Percentiles rank a stretch among this genome's conserved stretches.
These are phyloP conservation scores for Ips nitidus DNA, from an alignment of 1,140 invertebrate species.

Conservation along the genomic window DNA sequence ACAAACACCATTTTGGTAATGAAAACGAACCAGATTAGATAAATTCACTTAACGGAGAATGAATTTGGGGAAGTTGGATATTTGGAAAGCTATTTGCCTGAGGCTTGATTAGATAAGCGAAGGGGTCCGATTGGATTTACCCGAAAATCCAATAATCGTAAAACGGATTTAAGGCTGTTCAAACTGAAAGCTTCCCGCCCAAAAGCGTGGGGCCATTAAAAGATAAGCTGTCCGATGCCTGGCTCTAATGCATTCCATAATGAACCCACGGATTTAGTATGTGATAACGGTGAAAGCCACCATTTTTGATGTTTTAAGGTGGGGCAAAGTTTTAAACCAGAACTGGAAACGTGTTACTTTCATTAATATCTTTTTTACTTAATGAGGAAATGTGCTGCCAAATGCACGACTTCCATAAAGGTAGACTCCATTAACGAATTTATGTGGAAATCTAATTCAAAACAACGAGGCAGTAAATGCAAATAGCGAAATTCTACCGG, in stretches of 20 bases:
- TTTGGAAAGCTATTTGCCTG: neutral
- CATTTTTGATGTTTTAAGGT: too few relatives aligned
- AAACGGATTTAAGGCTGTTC: constrained; percentile 22
- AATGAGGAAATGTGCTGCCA: constrained; percentile 2
- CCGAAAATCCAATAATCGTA: constrained; percentile 34
- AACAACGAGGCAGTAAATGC: constrained; percentile 23
- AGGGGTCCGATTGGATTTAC: constrained; percentile 6
- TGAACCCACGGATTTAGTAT: neutral
- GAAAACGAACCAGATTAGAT: too few relatives aligned
- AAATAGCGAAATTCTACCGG: constrained; percentile 25
- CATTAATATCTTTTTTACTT: too few relatives aligned
- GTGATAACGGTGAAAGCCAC: too few relatives aligned
- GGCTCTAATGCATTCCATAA: constrained; percentile 27
- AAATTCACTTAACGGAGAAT: neutral
- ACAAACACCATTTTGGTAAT: too few relatives aligned
- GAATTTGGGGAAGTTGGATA: neutral
- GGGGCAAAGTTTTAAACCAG: too few relatives aligned
- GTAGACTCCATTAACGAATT: constrained; percentile 13
- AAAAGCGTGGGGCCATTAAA: constrained; percentile 32
- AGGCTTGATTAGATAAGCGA: constrained; percentile 14
- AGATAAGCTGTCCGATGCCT: constrained; percentile 17
- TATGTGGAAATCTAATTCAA: constrained; percentile 19
- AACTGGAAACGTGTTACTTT: too few relatives aligned
- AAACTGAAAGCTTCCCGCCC: constrained; percentile 33
- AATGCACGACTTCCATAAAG: neutral